Evolutionary conservation across 1,140 invertebrate genomes (phyloP), one percentile per base, ranked within the genome.

Genomic region (Magallana ariakensis): DNA sequence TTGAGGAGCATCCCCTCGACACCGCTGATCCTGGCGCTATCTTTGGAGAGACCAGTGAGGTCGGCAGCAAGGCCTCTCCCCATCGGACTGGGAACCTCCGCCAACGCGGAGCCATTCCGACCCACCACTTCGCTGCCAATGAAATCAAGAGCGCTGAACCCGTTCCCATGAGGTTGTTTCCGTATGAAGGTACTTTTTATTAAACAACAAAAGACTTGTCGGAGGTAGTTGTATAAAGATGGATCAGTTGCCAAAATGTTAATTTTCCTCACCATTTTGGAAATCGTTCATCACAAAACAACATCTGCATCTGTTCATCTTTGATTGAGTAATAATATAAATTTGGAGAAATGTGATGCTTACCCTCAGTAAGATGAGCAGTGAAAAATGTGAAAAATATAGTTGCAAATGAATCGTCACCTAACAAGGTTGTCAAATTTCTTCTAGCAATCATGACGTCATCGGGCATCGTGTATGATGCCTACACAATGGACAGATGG

Each of bases 401-500:
- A 46, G 33, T 46, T 46, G 33, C 33, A 46, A 46, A 4, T 46
- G 5, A 46, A 46, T 46, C 33, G 33, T 2, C 33, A 46, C 5
- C 33, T 46, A 46, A 5, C 33, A 46, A 46, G 33, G 33, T 46
- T 46, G 33, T 13, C 11, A 80, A 62, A 26, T n/a, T 83, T 15
- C 11, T 46, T 83, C 5, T 19, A 92, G 92, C 89, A 13, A 89
- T 88, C 10, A 87, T 93, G 89, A 84, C 86, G 22, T 70, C 84
- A 10, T 84, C 88, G 10, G 92, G 92, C 0, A 88, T 91, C 0
- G 87, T 89, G 0, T 92, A 91, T 56, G 92, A 93, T 60, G 91
- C 92, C 11, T 92, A 92, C 84, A 91, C 92, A 11, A 90, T 93
- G 89, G 91, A 92, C 46, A 66, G 92, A n/a, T 93, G 92, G 90